A percentile compares a stretch with the other conserved stretches of the same genome.
Conservation (phyloP, 2,113 vertebrate genomes). For the Microcebus griseorufus region DNA sequence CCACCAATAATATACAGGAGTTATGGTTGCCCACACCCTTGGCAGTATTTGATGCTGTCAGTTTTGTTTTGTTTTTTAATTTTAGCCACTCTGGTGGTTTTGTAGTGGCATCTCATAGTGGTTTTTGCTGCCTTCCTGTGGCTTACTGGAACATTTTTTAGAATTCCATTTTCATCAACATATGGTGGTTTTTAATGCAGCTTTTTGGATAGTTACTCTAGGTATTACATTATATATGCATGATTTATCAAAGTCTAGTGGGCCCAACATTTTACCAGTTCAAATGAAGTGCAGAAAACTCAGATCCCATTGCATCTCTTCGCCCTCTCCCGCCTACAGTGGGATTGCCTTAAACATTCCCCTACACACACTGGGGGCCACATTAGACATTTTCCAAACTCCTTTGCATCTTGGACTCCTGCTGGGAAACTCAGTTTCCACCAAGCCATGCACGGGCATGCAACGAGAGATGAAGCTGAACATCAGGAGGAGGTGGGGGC, state of each 20-base stretch:
- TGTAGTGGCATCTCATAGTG: background rate
- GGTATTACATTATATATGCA: background rate
- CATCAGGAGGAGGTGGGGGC: no score
- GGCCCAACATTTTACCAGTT: background rate
- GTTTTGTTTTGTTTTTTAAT: no score
- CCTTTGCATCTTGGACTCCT: background rate
- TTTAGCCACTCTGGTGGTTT: background rate
- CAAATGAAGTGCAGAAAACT: background rate
- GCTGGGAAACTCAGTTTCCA: background rate
- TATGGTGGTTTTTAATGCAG: background rate
- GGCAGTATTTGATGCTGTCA: background rate
- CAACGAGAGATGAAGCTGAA: background rate
- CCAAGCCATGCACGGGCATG: background rate
- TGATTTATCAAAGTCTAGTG: background rate
- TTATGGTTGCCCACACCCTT: background rate
- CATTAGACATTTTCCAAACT: background rate
- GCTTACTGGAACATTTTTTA: background rate
- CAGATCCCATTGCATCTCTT: no score
- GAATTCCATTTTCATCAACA: background rate
- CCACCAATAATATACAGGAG: fast-evolving
- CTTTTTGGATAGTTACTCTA: background rate
- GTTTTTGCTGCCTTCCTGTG: background rate
- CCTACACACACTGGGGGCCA: background rate
- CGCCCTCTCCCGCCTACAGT: background rate
- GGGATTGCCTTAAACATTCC: background rate